A percentile compares a stretch with the other conserved stretches of the same genome.
Conservation (phyloP, 2,113 vertebrate genomes). For the Ochotona curzoniae region DNA sequence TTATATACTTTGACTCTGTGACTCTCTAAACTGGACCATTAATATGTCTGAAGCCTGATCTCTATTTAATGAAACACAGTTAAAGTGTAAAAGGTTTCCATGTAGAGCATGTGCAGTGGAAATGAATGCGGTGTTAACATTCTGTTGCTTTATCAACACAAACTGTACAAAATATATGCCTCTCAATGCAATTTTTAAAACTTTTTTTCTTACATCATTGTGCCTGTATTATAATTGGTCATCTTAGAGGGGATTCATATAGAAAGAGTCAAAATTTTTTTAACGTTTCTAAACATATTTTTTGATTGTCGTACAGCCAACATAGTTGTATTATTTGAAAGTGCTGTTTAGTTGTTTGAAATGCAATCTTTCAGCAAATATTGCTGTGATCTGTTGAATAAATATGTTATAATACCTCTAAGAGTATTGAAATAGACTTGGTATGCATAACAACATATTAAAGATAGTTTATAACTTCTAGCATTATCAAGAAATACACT, state of each 20-base stretch:
- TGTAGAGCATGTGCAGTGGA: neutral
- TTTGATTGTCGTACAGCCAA: slow-evolving; percentile 33
- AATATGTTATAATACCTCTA: neutral
- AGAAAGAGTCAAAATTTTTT: neutral
- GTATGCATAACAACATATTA: neutral
- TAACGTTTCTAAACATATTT: neutral
- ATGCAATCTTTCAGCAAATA: slow-evolving; percentile 38
- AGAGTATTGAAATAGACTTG: slow-evolving; percentile 56
- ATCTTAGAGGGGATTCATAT: neutral
- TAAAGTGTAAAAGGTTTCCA: slow-evolving; percentile 35
- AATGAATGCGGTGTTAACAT: slow-evolving; percentile 23
- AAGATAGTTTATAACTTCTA: slow-evolving; percentile 46
- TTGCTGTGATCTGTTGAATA: slow-evolving; percentile 41
- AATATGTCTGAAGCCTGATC: neutral
- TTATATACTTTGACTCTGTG: neutral
- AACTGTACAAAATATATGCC: slow-evolving; percentile 25
- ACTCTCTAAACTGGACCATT: neutral
- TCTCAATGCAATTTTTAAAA: slow-evolving; percentile 16
- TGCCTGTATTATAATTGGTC: neutral
- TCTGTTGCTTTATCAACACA: neutral
- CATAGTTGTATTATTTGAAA: slow-evolving; percentile 10
- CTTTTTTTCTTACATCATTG: slow-evolving; percentile 11
- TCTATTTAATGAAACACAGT: neutral
- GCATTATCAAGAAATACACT: slow-evolving; percentile 41
- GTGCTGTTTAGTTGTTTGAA: slow-evolving; percentile 42